phyloP scores from a whole-genome alignment of 2,797 vertebrate species.

The Amblyopsis hoosieri region DNA sequence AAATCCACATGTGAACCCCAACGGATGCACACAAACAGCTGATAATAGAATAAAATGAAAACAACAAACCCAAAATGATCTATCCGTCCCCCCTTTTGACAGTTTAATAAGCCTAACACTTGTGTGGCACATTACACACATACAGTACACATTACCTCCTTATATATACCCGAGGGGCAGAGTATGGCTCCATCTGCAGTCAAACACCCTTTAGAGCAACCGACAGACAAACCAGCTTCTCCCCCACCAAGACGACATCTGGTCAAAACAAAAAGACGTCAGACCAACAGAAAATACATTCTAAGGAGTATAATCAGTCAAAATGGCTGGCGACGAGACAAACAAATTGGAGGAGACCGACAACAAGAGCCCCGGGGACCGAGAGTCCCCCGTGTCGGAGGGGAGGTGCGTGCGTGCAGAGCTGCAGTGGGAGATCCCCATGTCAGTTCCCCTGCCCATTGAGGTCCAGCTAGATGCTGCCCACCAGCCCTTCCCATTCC shows the following conservation, averaged over 20 bases:
- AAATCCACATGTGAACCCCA: background rate
- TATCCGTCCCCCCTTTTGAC: conserved; percentile 61
- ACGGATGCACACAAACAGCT: background rate
- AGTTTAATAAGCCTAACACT: conserved; percentile 74
- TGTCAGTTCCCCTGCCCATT: conserved; percentile 73
- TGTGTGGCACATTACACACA: conserved; percentile 73
- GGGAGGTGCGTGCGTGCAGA: conserved; percentile 45
- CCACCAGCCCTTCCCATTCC: conserved; percentile 74
- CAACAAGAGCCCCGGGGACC: background rate
- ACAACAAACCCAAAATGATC: conserved; percentile 25
- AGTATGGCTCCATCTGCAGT: conserved; percentile 17
- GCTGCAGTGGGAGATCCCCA: conserved; percentile 71
- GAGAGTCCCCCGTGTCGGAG: background rate
- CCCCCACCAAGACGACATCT: background rate
- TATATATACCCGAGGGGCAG: conserved; percentile 61
- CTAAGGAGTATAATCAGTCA: conserved; percentile 29
- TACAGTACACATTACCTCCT: conserved; percentile 54
- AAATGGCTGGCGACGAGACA: conserved; percentile 66
- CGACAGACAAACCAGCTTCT: background rate
- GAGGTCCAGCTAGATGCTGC: conserved; percentile 55
- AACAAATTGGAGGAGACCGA: conserved; percentile 37
- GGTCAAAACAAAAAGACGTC: background rate
- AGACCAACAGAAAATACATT: no score
- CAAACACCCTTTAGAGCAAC: conserved; percentile 3
- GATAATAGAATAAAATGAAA: conserved; percentile 12